Evolutionary conservation across 2,888 invertebrate species (phyloP).

Genomic region (Plebejus melissa): DNA sequence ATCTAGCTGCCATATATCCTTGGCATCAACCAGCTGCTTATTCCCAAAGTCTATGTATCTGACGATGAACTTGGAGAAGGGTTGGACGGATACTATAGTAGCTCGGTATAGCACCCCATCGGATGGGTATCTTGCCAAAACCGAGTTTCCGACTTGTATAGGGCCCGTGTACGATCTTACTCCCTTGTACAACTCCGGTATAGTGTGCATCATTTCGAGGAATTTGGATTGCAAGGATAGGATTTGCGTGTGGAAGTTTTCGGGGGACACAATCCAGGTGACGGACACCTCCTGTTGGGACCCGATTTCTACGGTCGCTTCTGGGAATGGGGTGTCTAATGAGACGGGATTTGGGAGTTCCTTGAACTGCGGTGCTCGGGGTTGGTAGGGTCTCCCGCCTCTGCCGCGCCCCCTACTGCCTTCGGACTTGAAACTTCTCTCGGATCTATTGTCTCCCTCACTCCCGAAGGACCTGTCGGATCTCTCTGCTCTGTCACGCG

Average conservation of each 20-base stretch:
- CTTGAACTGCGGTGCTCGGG: slow-evolving; percentile 54
- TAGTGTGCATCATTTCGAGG: slow-evolving; percentile 83
- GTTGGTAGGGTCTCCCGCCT: slow-evolving; percentile 48
- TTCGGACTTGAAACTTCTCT: slow-evolving; percentile 54
- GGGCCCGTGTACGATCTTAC: slow-evolving; percentile 60
- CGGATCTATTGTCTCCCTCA: slow-evolving; percentile 54
- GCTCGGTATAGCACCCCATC: slow-evolving; percentile 87
- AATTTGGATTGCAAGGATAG: slow-evolving; percentile 76
- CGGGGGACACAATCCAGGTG: slow-evolving; percentile 87
- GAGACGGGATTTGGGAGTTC: slow-evolving; percentile 68
- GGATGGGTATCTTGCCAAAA: slow-evolving; percentile 84
- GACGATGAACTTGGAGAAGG: slow-evolving; percentile 81
- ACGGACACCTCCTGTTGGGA: slow-evolving; percentile 79
- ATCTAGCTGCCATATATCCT: slow-evolving; percentile 85
- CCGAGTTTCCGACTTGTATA: slow-evolving; percentile 80
- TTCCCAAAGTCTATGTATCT: slow-evolving; percentile 89
- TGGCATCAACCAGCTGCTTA: slow-evolving; percentile 79
- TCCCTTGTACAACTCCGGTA: slow-evolving; percentile 83
- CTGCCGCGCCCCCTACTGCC: slow-evolving; percentile 49
- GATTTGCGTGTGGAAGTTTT: slow-evolving; percentile 83
- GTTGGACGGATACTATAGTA: slow-evolving; percentile 78
- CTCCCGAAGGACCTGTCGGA: slow-evolving; percentile 52
- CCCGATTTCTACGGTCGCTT: slow-evolving; percentile 69
- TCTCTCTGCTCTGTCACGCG: slow-evolving; percentile 57
- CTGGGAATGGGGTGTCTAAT: slow-evolving; percentile 67